Percentiles rank a stretch among this genome's conserved stretches.
These are phyloP conservation scores for Anniella stebbinsi DNA, from an alignment of 2,797 vertebrate species.

Conservation along the genomic window DNA sequence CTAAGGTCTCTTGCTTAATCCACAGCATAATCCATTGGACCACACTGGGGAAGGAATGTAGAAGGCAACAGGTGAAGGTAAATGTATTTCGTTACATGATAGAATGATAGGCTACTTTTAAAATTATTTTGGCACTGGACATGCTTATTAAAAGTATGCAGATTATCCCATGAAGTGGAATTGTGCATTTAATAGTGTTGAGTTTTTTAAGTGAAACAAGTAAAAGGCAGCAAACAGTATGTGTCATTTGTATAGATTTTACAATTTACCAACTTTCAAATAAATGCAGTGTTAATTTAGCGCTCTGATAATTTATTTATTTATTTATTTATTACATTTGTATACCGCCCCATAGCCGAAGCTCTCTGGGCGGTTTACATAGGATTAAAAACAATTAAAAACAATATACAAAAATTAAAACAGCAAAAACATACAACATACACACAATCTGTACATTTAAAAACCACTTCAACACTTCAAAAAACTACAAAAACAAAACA, in stretches of 20 bases:
- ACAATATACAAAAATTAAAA: too few relatives aligned
- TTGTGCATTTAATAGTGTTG: not conserved
- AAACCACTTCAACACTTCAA: too few relatives aligned
- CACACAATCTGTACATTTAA: too few relatives aligned
- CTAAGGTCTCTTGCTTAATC: not conserved
- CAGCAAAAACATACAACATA: too few relatives aligned
- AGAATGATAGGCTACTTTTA: not conserved
- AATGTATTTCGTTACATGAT: not conserved
- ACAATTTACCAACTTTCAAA: slow-evolving; percentile 51
- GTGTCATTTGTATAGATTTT: slow-evolving; percentile 18
- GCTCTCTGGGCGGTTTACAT: too few relatives aligned
- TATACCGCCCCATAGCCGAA: too few relatives aligned
- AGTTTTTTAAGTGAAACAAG: slow-evolving; percentile 31
- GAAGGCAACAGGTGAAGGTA: not conserved
- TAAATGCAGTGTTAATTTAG: slow-evolving; percentile 45
- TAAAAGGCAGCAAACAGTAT: not conserved
- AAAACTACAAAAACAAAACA: too few relatives aligned
- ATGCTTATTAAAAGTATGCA: not conserved
- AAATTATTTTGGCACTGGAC: not conserved
- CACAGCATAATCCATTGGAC: not conserved
- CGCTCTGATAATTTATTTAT: slow-evolving; percentile 31
- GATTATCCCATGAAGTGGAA: not conserved
- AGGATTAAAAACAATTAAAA: too few relatives aligned
- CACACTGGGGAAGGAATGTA: not conserved
- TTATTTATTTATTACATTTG: too few relatives aligned